Evolutionary conservation across 2,888 invertebrate genomes (phyloP).

Genomic region (Tubiluchus corallicola): DNA sequence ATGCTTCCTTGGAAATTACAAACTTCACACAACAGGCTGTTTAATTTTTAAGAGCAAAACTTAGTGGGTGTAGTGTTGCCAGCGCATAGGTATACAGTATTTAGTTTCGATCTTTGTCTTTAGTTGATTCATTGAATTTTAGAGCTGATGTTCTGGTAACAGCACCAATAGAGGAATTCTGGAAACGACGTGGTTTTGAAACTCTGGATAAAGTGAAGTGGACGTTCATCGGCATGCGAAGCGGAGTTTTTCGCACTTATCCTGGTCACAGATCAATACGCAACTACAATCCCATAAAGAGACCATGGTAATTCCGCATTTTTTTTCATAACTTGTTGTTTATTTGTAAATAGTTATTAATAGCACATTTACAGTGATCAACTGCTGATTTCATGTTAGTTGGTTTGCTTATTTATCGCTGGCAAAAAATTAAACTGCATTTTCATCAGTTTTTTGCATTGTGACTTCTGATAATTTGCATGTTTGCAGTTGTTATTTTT

Average conservation of each 20-base stretch:
- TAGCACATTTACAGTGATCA: conserved; percentile 15
- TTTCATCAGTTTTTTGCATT: no score
- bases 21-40: conserved; percentile 10
- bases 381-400: no score
- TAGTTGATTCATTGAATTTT: conserved; percentile 7
- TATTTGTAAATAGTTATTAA: neutral
- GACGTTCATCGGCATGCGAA: conserved; percentile 31
- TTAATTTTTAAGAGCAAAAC: conserved; percentile 5
- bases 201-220: conserved; percentile 29
- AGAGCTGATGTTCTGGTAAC: conserved; percentile 30
- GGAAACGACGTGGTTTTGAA: conserved; percentile 26
- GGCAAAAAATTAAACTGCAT: no score
- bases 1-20: conserved; percentile 7
- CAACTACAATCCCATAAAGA: conserved; percentile 29
- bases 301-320: no score
- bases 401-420: no score
- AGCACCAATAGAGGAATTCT: conserved; percentile 28
- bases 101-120: conserved; percentile 6
- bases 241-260: conserved; percentile 31
- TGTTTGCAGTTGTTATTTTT: no score
- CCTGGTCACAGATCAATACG: conserved; percentile 30
- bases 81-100: no score
- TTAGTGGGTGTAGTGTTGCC: no score
- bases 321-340: neutral
- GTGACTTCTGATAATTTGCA: no score